These are phyloP conservation scores for Crioceris asparagi DNA, from an alignment of 2,888 invertebrate species.

Conservation along the genomic window DNA sequence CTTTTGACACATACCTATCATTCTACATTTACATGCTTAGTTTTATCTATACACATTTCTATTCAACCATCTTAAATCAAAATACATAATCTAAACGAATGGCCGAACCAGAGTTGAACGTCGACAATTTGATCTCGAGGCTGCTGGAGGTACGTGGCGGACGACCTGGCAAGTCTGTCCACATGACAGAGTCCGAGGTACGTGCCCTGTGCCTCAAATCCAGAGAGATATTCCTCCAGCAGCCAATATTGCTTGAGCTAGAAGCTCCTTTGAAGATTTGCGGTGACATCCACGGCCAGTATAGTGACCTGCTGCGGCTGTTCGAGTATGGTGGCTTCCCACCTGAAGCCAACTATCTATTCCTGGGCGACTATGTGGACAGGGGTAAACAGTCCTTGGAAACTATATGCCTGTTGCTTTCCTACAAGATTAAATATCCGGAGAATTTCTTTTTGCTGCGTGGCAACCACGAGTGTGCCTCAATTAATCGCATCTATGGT, in stretches of 20 bases:
- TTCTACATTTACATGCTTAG: too few species aligned
- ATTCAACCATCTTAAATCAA: too few species aligned
- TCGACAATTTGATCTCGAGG: constrained; percentile 91
- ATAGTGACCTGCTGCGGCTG: constrained; percentile 91
- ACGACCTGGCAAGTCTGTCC: constrained; percentile 96
- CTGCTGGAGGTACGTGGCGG: constrained; percentile 96
- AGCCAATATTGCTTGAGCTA: not conserved
- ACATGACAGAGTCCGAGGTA: constrained; percentile 96
- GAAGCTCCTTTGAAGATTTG: not conserved
- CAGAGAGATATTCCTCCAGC: not conserved
- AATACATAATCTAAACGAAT: too few species aligned
- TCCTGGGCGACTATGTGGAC: constrained; percentile 82
- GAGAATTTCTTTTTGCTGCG: constrained; percentile 91
- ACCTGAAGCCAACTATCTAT: constrained; percentile 96
- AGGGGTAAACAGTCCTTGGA: constrained; percentile 84
- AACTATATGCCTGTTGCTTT: constrained; percentile 92
- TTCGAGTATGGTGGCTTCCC: constrained; percentile 99
- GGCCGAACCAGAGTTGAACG: constrained; percentile 68
- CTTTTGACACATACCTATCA: too few species aligned
- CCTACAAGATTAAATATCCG: constrained; percentile 94
- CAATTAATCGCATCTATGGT: constrained; percentile 98
- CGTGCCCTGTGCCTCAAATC: constrained; percentile 46
- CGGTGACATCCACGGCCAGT: constrained; percentile 96
- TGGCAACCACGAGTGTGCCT: constrained; percentile 92
- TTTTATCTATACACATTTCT: too few species aligned